Evolutionary conservation across 2,797 vertebrate species (phyloP).

Genomic region (Pteropus rufus): DNA sequence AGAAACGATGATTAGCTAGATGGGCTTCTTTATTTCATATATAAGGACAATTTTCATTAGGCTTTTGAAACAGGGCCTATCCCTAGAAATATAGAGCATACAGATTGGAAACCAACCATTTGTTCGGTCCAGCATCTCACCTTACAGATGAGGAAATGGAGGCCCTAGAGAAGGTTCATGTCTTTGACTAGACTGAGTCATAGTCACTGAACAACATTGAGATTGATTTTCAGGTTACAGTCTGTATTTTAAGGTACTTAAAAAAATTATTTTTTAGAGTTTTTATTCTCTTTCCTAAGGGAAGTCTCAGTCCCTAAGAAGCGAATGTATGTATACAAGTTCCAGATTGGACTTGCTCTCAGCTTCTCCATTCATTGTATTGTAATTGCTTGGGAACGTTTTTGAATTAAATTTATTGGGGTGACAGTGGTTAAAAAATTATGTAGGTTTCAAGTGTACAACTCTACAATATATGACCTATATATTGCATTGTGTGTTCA

Average conservation of each 20-base stretch:
- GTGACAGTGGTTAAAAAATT: not conserved
- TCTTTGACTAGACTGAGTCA: not conserved
- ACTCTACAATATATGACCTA: no score
- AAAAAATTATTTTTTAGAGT: not conserved
- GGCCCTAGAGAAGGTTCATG: not conserved
- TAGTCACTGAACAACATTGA: not conserved
- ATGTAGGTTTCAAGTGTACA: no score
- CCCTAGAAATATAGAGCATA: not conserved
- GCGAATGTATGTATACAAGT: not conserved
- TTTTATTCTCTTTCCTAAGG: not conserved
- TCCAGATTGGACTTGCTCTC: not conserved
- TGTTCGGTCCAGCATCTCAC: no score
- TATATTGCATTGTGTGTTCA: no score
- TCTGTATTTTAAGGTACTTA: not conserved
- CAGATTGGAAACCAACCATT: not conserved
- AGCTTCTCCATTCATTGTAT: not conserved
- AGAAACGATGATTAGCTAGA: not conserved
- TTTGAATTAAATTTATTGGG: no score
- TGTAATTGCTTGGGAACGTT: not conserved
- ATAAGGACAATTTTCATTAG: not conserved
- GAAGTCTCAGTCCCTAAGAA: not conserved
- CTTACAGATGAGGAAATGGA: not conserved
- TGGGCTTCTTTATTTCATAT: not conserved
- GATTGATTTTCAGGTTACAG: not conserved
- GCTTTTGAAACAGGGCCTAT: not conserved